Evolutionary conservation across 2,888 invertebrate species (phyloP), one percentile per base, ranked within the genome.

Genomic region (Lycaena phlaeas): DNA sequence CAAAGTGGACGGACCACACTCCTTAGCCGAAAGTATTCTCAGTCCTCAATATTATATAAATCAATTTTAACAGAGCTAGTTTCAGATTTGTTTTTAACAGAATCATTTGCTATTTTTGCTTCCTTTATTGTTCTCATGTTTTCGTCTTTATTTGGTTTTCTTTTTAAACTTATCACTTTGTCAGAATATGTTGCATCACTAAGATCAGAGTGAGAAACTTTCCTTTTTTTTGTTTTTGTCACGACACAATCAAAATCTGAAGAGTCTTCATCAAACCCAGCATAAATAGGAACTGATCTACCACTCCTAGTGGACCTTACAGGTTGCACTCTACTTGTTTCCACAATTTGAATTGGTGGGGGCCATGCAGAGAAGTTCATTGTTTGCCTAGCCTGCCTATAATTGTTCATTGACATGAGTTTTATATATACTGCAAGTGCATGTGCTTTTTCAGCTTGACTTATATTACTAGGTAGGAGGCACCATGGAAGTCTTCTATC

Each of bases 401-500:
- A 78, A 38, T 56, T 75, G 41, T 78, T 78, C 25, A 81, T 61
- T 7, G 82, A 76, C 78, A 81, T 77, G 12, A 82, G 55, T 58
- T 81, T 79, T 11, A 79, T 71, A 41, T 84, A 82, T 14, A 78
- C 76, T 31, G 81, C 74, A 14, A 84, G 58, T 14, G 72, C 68
- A 5, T 70, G 65, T 10, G 81, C 81, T 53, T 79, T 79, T 47
- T 84, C 79, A 15, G 73, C 67, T 27, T 67, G 68, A 14, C 72
- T 69, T 34, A 81, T 54, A 22, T 64, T 53, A 14, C 52, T 60
- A 1, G 84, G 77, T 22, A 84, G 50, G 7, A 84, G 50, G 44
- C 84, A 75, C 84, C 84, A 84, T n/a, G 84, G 84, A 68, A 84
- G 61, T 25, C 84, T 60, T 45, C 78, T 69, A 37, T 84, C 84